A percentile compares a stretch with the other conserved stretches of the same genome.
Evolutionary conservation across 2,113 vertebrate species (phyloP).

Genomic region (Telmatochromis brachygnathus): DNA sequence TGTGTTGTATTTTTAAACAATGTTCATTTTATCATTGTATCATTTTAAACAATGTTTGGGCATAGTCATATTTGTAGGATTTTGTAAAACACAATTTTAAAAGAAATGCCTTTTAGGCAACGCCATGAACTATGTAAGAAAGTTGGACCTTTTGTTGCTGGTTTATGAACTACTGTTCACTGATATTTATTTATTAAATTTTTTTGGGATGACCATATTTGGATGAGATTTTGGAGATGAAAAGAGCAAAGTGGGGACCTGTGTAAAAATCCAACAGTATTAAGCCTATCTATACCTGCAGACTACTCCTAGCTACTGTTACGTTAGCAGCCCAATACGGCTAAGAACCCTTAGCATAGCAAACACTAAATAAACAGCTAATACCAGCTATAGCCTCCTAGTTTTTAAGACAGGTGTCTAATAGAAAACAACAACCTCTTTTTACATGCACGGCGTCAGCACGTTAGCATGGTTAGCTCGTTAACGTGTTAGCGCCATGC

Average conservation of each 20-base stretch:
- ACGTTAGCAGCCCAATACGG: background rate
- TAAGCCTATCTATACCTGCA: background rate
- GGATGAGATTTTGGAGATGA: background rate
- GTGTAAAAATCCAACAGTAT: background rate
- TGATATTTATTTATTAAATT: background rate
- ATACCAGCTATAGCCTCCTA: background rate
- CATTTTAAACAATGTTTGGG: background rate
- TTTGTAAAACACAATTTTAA: background rate
- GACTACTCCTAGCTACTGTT: background rate
- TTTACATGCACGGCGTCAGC: background rate
- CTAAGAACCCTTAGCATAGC: background rate
- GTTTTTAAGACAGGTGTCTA: background rate
- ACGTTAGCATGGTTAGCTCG: background rate
- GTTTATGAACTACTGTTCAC: background rate
- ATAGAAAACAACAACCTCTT: background rate
- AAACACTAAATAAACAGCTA: background rate
- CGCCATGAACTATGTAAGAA: background rate
- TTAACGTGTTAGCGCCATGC: background rate
- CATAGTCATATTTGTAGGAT: background rate
- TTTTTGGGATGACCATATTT: background rate
- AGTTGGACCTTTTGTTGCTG: background rate
- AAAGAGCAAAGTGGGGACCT: no score
- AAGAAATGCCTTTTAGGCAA: background rate
- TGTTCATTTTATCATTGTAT: no score
- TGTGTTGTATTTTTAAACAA: background rate